Percentiles rank a stretch among this genome's conserved stretches.
Conservation (phyloP, 2,797 vertebrate genomes). For the Potorous gilbertii region DNA sequence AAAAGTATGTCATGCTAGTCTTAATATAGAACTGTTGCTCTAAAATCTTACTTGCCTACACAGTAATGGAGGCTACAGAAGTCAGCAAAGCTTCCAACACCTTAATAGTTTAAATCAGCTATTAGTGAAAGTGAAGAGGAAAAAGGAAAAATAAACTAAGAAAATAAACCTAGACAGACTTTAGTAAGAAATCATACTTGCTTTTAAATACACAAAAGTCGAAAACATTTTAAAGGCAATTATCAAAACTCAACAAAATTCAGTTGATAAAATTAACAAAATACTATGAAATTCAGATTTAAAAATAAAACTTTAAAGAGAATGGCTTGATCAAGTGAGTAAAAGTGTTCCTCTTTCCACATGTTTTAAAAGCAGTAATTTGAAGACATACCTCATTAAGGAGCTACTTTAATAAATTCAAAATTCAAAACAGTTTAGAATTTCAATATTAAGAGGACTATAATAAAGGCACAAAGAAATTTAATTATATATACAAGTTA, state of each 20-base stretch:
- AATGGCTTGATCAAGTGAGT: conserved; percentile 23
- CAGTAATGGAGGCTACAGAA: conserved; percentile 88
- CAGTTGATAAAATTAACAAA: conserved; percentile 50
- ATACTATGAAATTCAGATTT: conserved; percentile 64
- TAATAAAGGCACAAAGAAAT: background rate
- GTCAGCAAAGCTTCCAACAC: conserved; percentile 90
- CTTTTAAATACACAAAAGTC: conserved; percentile 72
- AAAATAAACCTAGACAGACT: conserved; percentile 83
- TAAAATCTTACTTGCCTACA: conserved; percentile 90
- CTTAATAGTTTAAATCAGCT: conserved; percentile 95
- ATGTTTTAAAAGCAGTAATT: background rate
- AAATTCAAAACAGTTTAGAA: background rate
- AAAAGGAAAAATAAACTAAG: conserved; percentile 88
- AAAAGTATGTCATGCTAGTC: conserved; percentile 84
- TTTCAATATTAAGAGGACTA: background rate
- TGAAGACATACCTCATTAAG: background rate
- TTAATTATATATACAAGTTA: background rate
- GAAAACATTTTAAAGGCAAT: conserved; percentile 48
- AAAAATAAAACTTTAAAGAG: conserved; percentile 69
- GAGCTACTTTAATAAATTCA: background rate
- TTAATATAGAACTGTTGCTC: conserved; percentile 85
- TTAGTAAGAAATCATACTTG: conserved; percentile 83
- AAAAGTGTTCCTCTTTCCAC: conserved; percentile 21
- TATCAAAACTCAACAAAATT: conserved; percentile 58
- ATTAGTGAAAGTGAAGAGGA: conserved; percentile 92